Percentiles rank a stretch among this genome's conserved stretches.
phyloP scores from a whole-genome alignment of 2,113 vertebrate genomes.

The Poeciliopsis retropinna region DNA sequence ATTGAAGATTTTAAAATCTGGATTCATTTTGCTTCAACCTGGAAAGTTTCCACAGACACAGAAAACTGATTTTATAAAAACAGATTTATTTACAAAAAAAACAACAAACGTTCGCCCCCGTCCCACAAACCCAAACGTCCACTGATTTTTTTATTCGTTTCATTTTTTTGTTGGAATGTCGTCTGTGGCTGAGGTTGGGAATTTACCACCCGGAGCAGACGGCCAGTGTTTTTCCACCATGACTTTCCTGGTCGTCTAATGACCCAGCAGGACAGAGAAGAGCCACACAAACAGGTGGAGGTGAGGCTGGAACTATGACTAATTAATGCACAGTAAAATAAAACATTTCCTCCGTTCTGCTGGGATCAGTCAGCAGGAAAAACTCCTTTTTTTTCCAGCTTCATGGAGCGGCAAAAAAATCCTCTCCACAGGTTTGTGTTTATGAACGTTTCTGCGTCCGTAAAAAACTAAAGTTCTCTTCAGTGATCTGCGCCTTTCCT shows the following conservation, averaged over 20 bases:
- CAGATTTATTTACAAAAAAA: constrained; percentile 83
- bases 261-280: constrained; percentile 18
- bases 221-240: constrained; percentile 52
- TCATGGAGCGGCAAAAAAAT: not conserved
- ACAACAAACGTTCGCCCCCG: constrained; percentile 36
- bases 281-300: constrained; percentile 8
- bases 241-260: constrained; percentile 37
- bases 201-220: constrained; percentile 67
- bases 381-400: not conserved
- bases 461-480: no score
- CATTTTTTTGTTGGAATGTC: constrained; percentile 48
- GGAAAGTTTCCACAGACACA: constrained; percentile 4
- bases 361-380: no score
- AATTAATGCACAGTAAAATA: no score
- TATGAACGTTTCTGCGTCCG: not conserved
- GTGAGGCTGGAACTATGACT: not conserved
- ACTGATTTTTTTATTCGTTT: constrained; percentile 34
- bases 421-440: not conserved
- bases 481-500: not conserved
- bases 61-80: constrained; percentile 59
- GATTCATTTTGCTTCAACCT: not conserved
- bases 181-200: constrained; percentile 74
- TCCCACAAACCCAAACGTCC: constrained; percentile 65
- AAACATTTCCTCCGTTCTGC: no score
- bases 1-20: no score